Base-by-base conservation (phyloP, 1,140 invertebrate species). In the Drosophila saltans region DNA sequence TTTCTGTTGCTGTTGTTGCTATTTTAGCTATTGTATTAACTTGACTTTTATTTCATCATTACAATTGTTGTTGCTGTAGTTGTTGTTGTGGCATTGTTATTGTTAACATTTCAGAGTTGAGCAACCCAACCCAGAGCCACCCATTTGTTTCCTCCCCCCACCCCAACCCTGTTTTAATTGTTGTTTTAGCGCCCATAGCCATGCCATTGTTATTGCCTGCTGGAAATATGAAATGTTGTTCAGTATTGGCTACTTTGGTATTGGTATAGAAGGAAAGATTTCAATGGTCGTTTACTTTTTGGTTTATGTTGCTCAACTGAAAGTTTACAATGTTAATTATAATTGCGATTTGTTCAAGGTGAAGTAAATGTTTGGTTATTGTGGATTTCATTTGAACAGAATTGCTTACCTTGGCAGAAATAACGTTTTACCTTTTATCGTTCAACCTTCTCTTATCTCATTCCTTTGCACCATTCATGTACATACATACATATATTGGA, bases 1-100 rank as follows among this genome's bases (percentile, higher is more conserved):
- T 74, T 66, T 55, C 72, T 52, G 64, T 59, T 40, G 45, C 8
- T 26, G 45, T 10, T 84, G 82, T 84, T 85, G 63, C 66, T 72
- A 72, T 75, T 80, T 72, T 64, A 78, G 78, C 78, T 65, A 78
- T 84, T 84, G 81, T 84, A 84, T 81, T 84, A 83, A 84, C 81
- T 84, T 84, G 81, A 75, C 78, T 84, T 84, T 81, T 81, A 85
- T 85, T 85, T 84, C 74, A 83, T 80, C 73, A 84, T 84, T 81
- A 85, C 78, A 77, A 84, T 77, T 77, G 77, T 80, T 64, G 55
- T 28, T 66, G 61, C 28, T 72, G n/a, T 36, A 16, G 45, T 30
- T 61, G 26, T 66, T 66, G 78, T 68, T 70, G 78, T 70, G 68
- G 57, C 81, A 84, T 77, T 83, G 77, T 85, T 85, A 84, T 81